A percentile compares a stretch with the other conserved stretches of the same genome.
phyloP scores from a whole-genome alignment of 2,113 vertebrate species.

The Boleophthalmus pectinirostris region DNA sequence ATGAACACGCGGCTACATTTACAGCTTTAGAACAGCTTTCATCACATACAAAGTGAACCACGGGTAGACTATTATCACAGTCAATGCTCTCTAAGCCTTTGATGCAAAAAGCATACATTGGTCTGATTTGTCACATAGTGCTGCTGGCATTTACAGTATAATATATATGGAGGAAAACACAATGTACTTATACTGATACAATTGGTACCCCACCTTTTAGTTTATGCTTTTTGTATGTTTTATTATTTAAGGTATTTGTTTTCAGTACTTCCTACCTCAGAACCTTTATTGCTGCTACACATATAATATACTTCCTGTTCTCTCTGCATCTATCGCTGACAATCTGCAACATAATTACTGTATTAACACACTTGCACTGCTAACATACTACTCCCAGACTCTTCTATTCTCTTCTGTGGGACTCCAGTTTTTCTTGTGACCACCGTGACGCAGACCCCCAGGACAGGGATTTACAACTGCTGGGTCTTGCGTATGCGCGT shows the following conservation, averaged over 20 bases:
- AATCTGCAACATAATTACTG: not conserved
- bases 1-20: too few species aligned
- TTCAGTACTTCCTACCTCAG: not conserved
- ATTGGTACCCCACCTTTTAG: too few species aligned
- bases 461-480: constrained; percentile 37
- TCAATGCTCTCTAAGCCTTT: too few species aligned
- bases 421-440: constrained; percentile 12
- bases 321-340: not conserved
- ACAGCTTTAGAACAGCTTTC: too few species aligned
- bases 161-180: too few species aligned
- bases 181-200: too few species aligned
- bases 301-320: not conserved
- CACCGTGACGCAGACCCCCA: constrained; percentile 17
- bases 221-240: not conserved
- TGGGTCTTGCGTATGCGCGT: constrained; percentile 27
- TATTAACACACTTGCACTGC: not conserved
- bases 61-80: too few species aligned
- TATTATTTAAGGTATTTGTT: not conserved
- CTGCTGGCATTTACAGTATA: too few species aligned
- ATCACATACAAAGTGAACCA: too few species aligned
- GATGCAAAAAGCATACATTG: too few species aligned
- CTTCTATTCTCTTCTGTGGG: not conserved
- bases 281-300: not conserved
- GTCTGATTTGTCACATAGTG: too few species aligned
- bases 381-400: constrained; percentile 4